Base-by-base conservation (phyloP, 1,140 invertebrate genomes). In the Philaenus spumarius region DNA sequence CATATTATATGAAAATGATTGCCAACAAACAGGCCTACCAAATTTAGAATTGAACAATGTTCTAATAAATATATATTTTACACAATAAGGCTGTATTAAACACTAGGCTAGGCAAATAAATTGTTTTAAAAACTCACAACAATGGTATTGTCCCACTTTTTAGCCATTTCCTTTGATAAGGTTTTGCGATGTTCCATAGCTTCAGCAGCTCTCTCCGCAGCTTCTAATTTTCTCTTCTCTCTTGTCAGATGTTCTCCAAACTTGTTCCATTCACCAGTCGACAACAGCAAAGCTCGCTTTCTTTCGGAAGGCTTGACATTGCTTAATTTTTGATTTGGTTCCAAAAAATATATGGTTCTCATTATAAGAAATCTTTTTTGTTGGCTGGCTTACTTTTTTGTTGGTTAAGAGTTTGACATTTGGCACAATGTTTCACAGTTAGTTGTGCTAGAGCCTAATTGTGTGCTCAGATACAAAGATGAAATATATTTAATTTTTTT, bases 121-220 rank as follows among this genome's bases (percentile, higher is more conserved):
- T 19, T 17, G 15, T 19, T n/a, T n/a, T n/a, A 3, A 56, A 34
- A 24, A 40, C 58, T 62, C 26, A 64, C 63, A 48, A 55, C 37
- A 15, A 60, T 52, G 17, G 63, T 64, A 22, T 64, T 64, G 20
- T 60, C 61, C 63, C 63, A 64, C 0, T 43, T 54, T 14, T 48
- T 42, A 20, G 58, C 55, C 61, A 64, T 64, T 26, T 58, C 42
- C 34, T 39, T 53, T 30, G 63, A 64, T 30, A 58, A 11, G 11
- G 51, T 12, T 19, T 60, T 60, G 5, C 59, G 39, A 15, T 57
- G 37, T 45, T 58, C 52, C 2, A 42, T 1, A 7, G 58, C 45
- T 20, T 19, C 42, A 0, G 6, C 15, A 20, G 37, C 47, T 48
- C 34, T 17, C 37, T 58, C 39, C 24, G 45, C 46, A 22, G 46